Conservation (phyloP, 2,888 invertebrate genomes). For the Melitaea athalia region DNA sequence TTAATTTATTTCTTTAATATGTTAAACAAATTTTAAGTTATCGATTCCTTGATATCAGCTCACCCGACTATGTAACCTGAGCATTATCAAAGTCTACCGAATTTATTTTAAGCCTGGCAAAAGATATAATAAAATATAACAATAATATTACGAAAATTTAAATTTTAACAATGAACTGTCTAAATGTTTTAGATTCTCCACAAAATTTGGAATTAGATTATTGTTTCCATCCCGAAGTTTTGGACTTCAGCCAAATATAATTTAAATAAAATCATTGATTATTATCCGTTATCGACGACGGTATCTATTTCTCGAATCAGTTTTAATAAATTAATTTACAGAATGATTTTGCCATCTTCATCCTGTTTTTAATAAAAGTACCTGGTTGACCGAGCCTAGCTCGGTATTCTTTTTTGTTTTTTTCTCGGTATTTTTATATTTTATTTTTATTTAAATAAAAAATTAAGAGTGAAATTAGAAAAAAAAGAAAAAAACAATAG, state of each 20-base stretch:
- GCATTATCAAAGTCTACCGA: too few species aligned
- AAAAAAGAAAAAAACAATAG: too few species aligned
- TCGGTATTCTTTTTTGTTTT: too few species aligned
- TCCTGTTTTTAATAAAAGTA: neutral
- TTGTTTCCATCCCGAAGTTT: slow-evolving; percentile 2
- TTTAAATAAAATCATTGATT: slow-evolving; percentile 13
- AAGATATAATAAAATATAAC: neutral
- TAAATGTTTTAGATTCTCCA: neutral
- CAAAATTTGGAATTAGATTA: slow-evolving; percentile 10
- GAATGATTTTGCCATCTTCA: neutral
- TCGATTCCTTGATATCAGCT: too few species aligned
- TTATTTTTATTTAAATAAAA: neutral
- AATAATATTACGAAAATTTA: neutral
- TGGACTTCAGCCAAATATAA: slow-evolving; percentile 4
- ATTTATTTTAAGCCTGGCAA: too few species aligned
- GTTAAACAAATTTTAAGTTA: too few species aligned
- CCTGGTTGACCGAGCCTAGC: too few species aligned
- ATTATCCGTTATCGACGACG: slow-evolving; percentile 4
- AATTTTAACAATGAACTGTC: neutral
- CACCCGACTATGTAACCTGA: too few species aligned
- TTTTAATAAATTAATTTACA: slow-evolving; percentile 13
- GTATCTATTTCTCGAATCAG: neutral
- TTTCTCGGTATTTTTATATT: too few species aligned
- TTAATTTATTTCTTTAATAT: too few species aligned
- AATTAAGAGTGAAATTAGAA: too few species aligned